Base-by-base conservation (phyloP, 2,888 invertebrate genomes). In the Odiellus spinosus region DNA sequence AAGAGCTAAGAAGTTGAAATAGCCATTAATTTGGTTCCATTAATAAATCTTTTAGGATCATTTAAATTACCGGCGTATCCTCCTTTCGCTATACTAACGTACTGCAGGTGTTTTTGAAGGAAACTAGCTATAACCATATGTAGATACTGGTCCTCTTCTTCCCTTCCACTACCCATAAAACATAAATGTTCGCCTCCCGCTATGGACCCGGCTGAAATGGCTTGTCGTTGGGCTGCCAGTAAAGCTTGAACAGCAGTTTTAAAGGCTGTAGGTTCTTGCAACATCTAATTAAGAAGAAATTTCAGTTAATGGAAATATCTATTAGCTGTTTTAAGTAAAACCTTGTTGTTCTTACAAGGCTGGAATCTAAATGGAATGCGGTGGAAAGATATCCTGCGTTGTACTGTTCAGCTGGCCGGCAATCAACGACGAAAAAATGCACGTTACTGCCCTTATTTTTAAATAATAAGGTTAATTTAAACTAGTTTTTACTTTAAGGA, bases 51-150 rank as follows among this genome's bases (percentile, higher is more conserved):
- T 26, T 38, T 4, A 38, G 2, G 14, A 2, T 2, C 14, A 6
- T 42, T 35, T 50, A 15, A 44, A 46, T 42, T 44, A 71, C 72
- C 73, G 64, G 72, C 68, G 68, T 91, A 96, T 3, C 96, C 96
- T 48, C 93, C 91, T 55, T 81, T 80, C 17, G 93, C 74, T 67
- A 93, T 76, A 42, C 90, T 87, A 41, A 98, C 86, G 64, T 86
- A 93, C 59, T 83, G 82, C 1, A 84, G 85, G 63, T 87, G 84
- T 63, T 85, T 82, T 67, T 95, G 93, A 41, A 98, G 72, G 66
- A 98, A 95, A 47, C 88, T 87, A 5, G 96, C 88, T 14, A 98
- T 86, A 19, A 95, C 93, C 96, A 98, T 98, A 64, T 93, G 84
- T 15, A 93, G 88, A 63, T 90, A 91, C 59, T 85, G 85, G 65